Evolutionary conservation across 2,888 invertebrate genomes (phyloP).

Genomic region (Cheilosia vernalis): DNA sequence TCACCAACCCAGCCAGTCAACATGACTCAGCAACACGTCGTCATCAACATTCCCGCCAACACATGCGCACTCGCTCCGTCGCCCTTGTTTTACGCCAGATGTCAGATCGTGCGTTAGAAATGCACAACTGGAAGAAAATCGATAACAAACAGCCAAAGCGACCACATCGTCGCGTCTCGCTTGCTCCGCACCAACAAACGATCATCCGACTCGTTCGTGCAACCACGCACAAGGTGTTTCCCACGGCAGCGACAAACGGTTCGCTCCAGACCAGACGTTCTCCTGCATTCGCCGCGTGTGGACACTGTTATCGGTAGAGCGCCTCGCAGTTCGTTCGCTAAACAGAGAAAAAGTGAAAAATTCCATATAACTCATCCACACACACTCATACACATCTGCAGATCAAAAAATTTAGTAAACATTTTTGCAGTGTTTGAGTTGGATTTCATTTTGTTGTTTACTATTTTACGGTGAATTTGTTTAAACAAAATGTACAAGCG

Average conservation of each 20-base stretch:
- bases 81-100: constrained; percentile 43
- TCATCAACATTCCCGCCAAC: constrained; percentile 29
- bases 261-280: constrained; percentile 76
- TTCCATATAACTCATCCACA: constrained; percentile 48
- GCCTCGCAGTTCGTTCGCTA: constrained; percentile 68
- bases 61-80: constrained; percentile 50
- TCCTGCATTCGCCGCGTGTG: constrained; percentile 75
- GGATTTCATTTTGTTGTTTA: constrained; percentile 13
- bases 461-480: constrained; percentile 35
- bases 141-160: constrained; percentile 61
- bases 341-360: constrained; percentile 54
- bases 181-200: constrained; percentile 36
- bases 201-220: constrained; percentile 63
- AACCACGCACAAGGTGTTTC: constrained; percentile 73
- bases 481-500: constrained; percentile 51
- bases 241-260: constrained; percentile 71
- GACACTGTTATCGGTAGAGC: constrained; percentile 72
- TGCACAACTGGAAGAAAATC: constrained; percentile 60
- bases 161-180: constrained; percentile 55
- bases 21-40: constrained; percentile 43
- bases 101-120: constrained; percentile 39
- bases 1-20: not conserved
- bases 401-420: constrained; percentile 48
- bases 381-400: constrained; percentile 9
- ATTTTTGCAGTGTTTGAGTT: constrained; percentile 56